These are phyloP conservation scores for Lipophrys pholis DNA, from an alignment of 2,113 vertebrate genomes.

Conservation along the genomic window DNA sequence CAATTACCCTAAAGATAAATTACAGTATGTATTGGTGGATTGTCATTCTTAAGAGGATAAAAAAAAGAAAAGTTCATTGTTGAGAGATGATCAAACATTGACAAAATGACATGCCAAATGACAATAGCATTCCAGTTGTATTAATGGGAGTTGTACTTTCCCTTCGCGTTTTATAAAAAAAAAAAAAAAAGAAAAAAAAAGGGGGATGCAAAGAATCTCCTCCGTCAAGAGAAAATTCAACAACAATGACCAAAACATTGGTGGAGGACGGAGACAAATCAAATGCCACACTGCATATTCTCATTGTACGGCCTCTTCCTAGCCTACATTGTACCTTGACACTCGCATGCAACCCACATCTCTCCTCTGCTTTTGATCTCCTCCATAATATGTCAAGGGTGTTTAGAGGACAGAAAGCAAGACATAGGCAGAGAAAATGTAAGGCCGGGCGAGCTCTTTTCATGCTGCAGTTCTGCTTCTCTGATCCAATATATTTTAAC, in stretches of 20 bases:
- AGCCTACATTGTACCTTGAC: constrained; percentile 26
- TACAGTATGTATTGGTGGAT: too few relatives aligned
- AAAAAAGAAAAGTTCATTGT: too few relatives aligned
- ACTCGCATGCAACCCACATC: constrained; percentile 22
- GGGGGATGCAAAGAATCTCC: too few relatives aligned
- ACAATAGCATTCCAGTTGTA: too few relatives aligned
- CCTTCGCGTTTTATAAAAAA: too few relatives aligned
- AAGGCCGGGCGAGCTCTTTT: constrained; percentile 15
- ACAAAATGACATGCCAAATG: too few relatives aligned
- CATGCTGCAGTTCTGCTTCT: constrained; percentile 20
- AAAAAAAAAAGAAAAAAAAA: too few relatives aligned
- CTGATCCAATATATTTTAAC: constrained; percentile 17
- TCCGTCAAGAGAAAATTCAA: background rate
- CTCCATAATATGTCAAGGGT: constrained; percentile 60
- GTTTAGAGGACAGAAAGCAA: constrained; percentile 64
- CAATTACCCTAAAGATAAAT: too few relatives aligned
- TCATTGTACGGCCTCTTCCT: background rate
- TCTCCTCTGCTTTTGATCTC: constrained; percentile 60
- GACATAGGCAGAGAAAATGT: constrained; percentile 29
- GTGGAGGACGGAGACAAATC: background rate
- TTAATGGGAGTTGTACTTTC: too few relatives aligned
- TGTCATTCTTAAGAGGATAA: too few relatives aligned
- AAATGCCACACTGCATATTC: background rate
- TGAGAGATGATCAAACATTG: too few relatives aligned
- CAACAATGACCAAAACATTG: background rate